Percentiles rank a stretch among this genome's conserved stretches.
phyloP scores from a whole-genome alignment of 2,888 invertebrate species.

The Oeneis ivallda region DNA sequence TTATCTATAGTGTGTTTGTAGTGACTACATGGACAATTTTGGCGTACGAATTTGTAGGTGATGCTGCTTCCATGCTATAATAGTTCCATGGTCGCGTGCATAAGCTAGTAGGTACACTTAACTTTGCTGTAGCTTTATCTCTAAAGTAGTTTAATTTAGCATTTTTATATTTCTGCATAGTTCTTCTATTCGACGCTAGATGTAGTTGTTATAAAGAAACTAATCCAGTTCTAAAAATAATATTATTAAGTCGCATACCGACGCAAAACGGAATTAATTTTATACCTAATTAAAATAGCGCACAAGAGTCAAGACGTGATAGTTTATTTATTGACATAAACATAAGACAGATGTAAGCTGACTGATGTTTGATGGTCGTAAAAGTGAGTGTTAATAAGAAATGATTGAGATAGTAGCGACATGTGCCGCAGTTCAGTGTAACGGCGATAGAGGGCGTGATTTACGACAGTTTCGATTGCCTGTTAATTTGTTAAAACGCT shows the following conservation, averaged over 20 bases:
- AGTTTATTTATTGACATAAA: conserved; percentile 73
- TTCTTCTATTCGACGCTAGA: conserved; percentile 62
- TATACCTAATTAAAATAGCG: conserved; percentile 53
- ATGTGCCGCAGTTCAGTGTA: conserved; percentile 59
- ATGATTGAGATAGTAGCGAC: conserved; percentile 69
- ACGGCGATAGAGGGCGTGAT: conserved; percentile 70
- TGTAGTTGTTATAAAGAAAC: conserved; percentile 53
- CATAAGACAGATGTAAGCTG: conserved; percentile 62
- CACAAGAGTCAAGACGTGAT: conserved; percentile 44
- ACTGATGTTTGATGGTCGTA: conserved; percentile 67
- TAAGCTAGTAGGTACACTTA: too few relatives aligned
- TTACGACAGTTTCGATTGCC: conserved; percentile 55
- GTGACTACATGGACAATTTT: too few relatives aligned
- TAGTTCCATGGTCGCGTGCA: too few relatives aligned
- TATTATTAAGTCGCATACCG: conserved; percentile 51
- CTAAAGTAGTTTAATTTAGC: too few relatives aligned
- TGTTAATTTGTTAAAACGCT: conserved; percentile 42
- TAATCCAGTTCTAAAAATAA: conserved; percentile 45
- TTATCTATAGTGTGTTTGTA: too few relatives aligned
- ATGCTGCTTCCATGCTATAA: too few relatives aligned
- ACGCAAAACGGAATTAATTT: conserved; percentile 44
- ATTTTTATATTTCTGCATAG: conserved; percentile 38
- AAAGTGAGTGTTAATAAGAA: conserved; percentile 64
- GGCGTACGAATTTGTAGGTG: too few relatives aligned
- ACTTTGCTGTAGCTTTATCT: too few relatives aligned